Conservation (phyloP, 2,797 vertebrate species). For the Alectoris magna region DNA sequence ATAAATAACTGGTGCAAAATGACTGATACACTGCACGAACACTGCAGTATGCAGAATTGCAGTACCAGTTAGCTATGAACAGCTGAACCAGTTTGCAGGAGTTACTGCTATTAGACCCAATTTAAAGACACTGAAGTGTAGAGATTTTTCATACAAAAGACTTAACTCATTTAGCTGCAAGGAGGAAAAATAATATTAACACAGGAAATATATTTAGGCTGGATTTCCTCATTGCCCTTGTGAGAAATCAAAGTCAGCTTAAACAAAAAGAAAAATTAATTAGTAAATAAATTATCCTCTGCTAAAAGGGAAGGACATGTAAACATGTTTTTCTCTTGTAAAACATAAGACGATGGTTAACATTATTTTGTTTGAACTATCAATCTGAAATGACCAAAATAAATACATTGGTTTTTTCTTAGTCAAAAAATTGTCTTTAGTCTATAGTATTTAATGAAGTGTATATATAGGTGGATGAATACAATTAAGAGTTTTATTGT, state of each 20-base stretch:
- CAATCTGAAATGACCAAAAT: background rate
- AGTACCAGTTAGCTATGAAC: too few species aligned
- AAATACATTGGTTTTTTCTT: background rate
- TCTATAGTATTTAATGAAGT: background rate
- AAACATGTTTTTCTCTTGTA: background rate
- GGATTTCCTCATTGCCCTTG: background rate
- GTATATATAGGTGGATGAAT: background rate
- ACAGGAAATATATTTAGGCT: background rate
- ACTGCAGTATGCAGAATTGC: background rate
- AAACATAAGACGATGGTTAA: background rate
- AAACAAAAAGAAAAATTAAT: background rate
- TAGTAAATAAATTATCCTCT: background rate
- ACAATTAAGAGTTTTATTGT: background rate
- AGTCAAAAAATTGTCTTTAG: background rate
- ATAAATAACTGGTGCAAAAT: background rate
- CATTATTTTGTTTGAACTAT: background rate
- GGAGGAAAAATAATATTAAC: background rate
- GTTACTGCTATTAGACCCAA: background rate
- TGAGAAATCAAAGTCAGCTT: background rate
- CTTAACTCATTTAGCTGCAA: background rate
- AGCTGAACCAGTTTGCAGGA: background rate
- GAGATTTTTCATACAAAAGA: background rate
- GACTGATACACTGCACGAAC: background rate
- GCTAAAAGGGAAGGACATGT: background rate
- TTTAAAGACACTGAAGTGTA: background rate